phyloP scores from a whole-genome alignment of 2,888 invertebrate genomes.

The Spatulosminthurus flaviceps region DNA sequence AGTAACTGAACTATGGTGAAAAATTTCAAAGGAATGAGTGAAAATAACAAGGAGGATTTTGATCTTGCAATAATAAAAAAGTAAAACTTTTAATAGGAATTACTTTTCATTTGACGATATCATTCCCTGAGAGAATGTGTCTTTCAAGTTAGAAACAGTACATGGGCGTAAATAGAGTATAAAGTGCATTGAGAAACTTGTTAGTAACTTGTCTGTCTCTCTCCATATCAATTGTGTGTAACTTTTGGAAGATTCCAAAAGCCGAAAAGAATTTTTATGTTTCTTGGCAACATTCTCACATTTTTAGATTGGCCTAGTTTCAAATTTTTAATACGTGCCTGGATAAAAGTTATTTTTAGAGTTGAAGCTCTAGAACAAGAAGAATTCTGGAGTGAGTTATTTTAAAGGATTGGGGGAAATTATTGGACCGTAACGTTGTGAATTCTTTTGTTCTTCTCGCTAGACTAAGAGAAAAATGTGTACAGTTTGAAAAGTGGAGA shows the following conservation, averaged over 20 bases:
- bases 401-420: not conserved
- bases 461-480: no score
- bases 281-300: not conserved
- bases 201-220: not conserved
- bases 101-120: no score
- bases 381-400: not conserved
- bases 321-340: not conserved
- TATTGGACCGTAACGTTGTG: not conserved
- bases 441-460: not conserved
- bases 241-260: not conserved
- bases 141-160: no score
- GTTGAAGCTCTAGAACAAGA: not conserved
- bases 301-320: not conserved
- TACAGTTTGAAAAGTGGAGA: not conserved
- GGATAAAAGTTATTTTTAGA: slow-evolving; percentile 9
- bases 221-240: not conserved
- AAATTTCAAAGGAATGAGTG: no score
- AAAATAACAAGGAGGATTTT: no score
- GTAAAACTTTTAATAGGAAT: no score
- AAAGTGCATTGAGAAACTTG: no score
- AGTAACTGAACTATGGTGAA: no score
- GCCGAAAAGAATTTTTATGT: not conserved
- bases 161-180: no score
- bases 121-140: no score
- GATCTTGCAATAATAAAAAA: no score